phyloP scores from a whole-genome alignment of 2,888 invertebrate genomes.

The Taenaris catops region DNA sequence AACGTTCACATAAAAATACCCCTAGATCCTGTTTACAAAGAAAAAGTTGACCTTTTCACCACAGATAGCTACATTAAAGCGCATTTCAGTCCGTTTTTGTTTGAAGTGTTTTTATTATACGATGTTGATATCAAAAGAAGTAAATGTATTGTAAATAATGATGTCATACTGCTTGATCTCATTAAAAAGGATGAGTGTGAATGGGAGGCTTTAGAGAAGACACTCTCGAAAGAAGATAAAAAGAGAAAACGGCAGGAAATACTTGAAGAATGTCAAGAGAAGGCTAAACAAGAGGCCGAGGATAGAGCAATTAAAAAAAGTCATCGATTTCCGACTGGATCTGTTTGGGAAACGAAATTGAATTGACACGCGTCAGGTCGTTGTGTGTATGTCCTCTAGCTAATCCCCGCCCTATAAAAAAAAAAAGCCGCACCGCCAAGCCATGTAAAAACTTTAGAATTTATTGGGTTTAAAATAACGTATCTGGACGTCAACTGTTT shows the following conservation, averaged over 20 bases:
- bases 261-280: slow-evolving; percentile 75
- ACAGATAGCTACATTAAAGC: slow-evolving; percentile 86
- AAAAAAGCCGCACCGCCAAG: too few species aligned
- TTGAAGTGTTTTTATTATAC: slow-evolving; percentile 85
- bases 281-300: slow-evolving; percentile 75
- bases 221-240: slow-evolving; percentile 78
- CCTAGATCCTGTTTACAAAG: slow-evolving; percentile 79
- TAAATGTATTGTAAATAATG: slow-evolving; percentile 82
- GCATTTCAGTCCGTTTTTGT: slow-evolving; percentile 85
- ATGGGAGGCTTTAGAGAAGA: slow-evolving; percentile 81
- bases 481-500: too few species aligned
- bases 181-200: slow-evolving; percentile 74
- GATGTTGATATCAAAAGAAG: slow-evolving; percentile 82
- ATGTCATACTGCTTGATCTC: slow-evolving; percentile 83
- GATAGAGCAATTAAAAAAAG: slow-evolving; percentile 70
- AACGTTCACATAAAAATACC: slow-evolving; percentile 83
- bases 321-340: too few species aligned
- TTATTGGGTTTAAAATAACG: too few species aligned
- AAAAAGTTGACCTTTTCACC: slow-evolving; percentile 85
- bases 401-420: too few species aligned
- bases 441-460: too few species aligned
- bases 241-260: slow-evolving; percentile 76
- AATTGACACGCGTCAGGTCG: too few species aligned
- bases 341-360: too few species aligned
- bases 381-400: too few species aligned